Base-by-base conservation (phyloP, 2,113 vertebrate genomes). In the Istiophorus platypterus region DNA sequence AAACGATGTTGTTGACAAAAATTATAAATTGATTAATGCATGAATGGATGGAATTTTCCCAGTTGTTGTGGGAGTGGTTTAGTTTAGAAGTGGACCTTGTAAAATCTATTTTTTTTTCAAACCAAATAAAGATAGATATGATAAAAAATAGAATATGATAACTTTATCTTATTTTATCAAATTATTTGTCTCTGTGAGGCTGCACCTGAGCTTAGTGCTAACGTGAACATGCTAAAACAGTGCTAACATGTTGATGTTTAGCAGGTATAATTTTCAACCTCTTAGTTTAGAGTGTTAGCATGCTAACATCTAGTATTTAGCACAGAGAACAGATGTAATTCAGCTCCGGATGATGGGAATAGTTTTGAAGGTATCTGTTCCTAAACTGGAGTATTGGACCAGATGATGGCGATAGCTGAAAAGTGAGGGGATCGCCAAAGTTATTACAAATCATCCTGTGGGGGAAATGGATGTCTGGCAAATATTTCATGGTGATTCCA, bases 31-130 rank as follows among this genome's bases (percentile, higher is more conserved):
- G 22, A 26, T 15, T 26, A 27, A 12, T 24, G 14, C 7, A 18
- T 65, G 14, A 13, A 15, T 34, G 31, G 31, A 6, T 34, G 31
- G 3, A 4, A 7, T 45, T 65, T 17, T 39, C 39, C 24, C 4
- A 29, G 7, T 64, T 72, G 52, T 52, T 52, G 66, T 72, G 47
- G 34, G 47, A 13, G 62, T 45, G n/a, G 24, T 29, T 49, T 29
- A 17, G 4, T 42, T 42, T 14, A 61, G 39, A 22, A 52, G 10
- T 76, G 17, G 47, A 64, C 49, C 39, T 29, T 64, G 49, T 49
- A 29, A 49, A 3, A 0, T 27, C 22, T 63, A 17, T 20, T 34
- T 56, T 42, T 54, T 73, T 39, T 15, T 14, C 6, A 57, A 49
- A 47, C 1, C 9, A n/a, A n/a, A n/a, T n/a, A n/a, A n/a, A n/a